Base-by-base conservation (phyloP, 2,797 vertebrate genomes). In the Gephyroberyx darwinii region DNA sequence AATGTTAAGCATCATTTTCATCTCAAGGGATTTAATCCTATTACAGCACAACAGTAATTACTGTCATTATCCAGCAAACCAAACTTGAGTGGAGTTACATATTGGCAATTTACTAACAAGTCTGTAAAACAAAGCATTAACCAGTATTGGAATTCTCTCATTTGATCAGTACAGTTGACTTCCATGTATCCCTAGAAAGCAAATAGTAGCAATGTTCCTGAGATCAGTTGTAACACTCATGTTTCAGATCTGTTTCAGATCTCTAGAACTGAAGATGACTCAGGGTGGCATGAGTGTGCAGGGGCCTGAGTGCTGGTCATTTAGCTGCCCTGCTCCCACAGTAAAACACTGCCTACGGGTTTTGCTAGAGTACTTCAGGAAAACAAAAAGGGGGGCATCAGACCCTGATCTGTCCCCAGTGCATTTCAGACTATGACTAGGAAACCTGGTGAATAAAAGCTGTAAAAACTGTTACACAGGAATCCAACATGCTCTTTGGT, bases 1-100 rank as follows among this genome's bases (percentile, higher is more conserved):
- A 45, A 45, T 53, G 64, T 17, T 20, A 59, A 66, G 6, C 33
- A 5, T 71, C 55, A 60, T 59, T 8, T 57, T 35, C 47, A 56
- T 22, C n/a, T 53, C 58, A n/a, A 54, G 8, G n/a, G 54, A 79
- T 79, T 64, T 45, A 41, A 77, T 80, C 75, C 50, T 50, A 54
- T 58, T 31, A 31, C 1, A 82, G 37, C 43, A 67, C 72, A 70
- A 54, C 37, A 69, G 5, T 59, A 55, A 65, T 26, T 30, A 70
- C 12, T 45, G 43, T 65, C 5, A 6, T 7, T 66, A 57, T 52
- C 19, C n/a, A 60, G 50, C 51, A 62, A 73, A 52, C 30, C 22
- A 6, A 37, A 47, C 30, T 65, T 22, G 19, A 65, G 61, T 33
- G 33, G 70, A 22, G 57, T 60, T 48, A 20, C 65, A 82, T 47